These are phyloP conservation scores for Tinea trinotella DNA, from an alignment of 2,888 invertebrate genomes.

Conservation along the genomic window DNA sequence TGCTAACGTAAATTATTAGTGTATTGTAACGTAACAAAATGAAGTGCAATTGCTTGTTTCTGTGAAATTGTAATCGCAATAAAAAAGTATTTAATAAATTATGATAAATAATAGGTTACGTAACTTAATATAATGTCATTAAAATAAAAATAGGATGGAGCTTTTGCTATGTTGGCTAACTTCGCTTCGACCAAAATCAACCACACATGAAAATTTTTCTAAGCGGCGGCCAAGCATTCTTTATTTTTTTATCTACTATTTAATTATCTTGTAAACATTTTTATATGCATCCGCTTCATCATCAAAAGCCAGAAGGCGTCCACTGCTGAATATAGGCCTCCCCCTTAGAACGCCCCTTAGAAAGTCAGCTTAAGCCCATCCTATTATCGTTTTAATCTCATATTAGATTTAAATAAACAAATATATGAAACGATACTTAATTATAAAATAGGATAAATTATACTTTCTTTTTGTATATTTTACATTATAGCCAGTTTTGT, in stretches of 20 bases:
- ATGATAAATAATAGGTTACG: not conserved
- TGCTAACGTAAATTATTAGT: not conserved
- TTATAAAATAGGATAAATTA: not conserved
- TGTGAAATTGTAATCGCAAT: not conserved
- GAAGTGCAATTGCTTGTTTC: not conserved
- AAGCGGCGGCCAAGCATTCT: no score
- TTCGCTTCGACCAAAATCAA: no score
- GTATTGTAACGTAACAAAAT: not conserved
- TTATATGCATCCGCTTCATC: no score
- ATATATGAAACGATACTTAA: not conserved
- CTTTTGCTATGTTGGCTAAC: no score
- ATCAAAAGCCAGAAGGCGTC: no score
- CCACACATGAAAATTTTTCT: no score
- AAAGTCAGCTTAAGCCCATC: no score
- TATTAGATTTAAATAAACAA: not conserved
- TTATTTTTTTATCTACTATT: no score
- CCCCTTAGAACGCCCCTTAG: no score
- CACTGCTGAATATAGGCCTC: no score
- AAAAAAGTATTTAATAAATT: not conserved
- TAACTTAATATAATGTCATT: not conserved
- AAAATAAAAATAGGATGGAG: not conserved
- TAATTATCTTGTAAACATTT: no score
- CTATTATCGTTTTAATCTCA: no score
- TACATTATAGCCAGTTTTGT: not conserved
- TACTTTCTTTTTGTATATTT: constrained; percentile 6